Base-by-base conservation (phyloP, 2,113 vertebrate genomes). In the Pollimyrus isidori region DNA sequence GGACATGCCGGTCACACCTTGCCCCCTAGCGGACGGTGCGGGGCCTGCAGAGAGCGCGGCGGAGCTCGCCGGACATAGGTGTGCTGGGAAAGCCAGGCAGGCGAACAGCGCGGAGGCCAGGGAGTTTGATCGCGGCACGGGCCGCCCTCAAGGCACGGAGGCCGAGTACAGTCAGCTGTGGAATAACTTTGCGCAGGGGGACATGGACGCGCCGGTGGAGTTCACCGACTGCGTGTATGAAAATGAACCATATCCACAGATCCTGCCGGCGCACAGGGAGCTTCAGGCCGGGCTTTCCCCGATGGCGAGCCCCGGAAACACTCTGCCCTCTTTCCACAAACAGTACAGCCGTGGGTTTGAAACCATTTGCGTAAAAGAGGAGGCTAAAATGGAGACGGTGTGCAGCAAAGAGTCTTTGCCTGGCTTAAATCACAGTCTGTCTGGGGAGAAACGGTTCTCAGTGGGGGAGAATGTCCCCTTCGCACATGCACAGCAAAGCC, bases 271-370 rank as follows among this genome's bases (percentile, higher is more conserved):
- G 21, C 88, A 95, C 88, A 93, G 92, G 0, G 93, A 95, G 45
- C 91, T 95, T 58, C 89, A 93, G 42, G 92, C 94, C 9, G 93
- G 95, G 88, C 93, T 94, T 83, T 94, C 95, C 1, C 93, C 94
- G 0, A 87, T 95, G 90, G 93, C 93, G 53, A 92, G 93, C 30
- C 91, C 94, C 1, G 92, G 94, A 7, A 62, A 85, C 6, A 84
- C 88, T 6, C 91, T 93, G 0, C 89, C 93, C 10, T 4, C 82
- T 1, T 26, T 87, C 10, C 52, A 4, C 6, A 87, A 89, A 46
- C 50, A 52, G 19, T 58, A 86, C 50, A 13, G 46, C n/a, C 69
- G 53, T 86, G 83, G 48, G 52, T 76, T 10, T 89, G n/a, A 52
- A 19, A 42, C 13, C 4, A 50, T 46, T 84, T 48, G 88, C 1